Conservation (phyloP, 2,888 invertebrate species). For the Volucella inanis region DNA sequence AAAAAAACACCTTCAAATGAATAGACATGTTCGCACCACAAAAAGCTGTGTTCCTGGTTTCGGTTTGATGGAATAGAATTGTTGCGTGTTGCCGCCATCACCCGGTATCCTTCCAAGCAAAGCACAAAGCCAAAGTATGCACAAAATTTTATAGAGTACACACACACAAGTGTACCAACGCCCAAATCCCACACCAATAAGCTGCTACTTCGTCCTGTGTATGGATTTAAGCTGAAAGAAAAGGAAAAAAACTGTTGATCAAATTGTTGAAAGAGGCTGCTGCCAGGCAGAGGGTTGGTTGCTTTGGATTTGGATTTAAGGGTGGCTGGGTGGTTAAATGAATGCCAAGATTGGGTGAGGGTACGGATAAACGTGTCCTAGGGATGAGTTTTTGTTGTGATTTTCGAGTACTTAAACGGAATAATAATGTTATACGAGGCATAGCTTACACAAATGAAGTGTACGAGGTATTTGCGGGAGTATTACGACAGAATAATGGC, state of each 20-base stretch:
- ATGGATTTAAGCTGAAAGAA: background rate
- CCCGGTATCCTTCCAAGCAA: slow-evolving; percentile 18
- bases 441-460: slow-evolving; percentile 72
- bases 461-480: slow-evolving; percentile 69
- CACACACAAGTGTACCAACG: background rate
- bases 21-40: slow-evolving; percentile 56
- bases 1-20: slow-evolving; percentile 30
- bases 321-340: background rate
- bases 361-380: slow-evolving; percentile 29
- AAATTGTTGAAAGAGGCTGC: slow-evolving; percentile 34
- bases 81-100: slow-evolving; percentile 72
- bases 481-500: slow-evolving; percentile 64
- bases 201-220: background rate
- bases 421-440: slow-evolving; percentile 74
- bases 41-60: slow-evolving; percentile 40
- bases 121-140: slow-evolving; percentile 25
- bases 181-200: slow-evolving; percentile 13
- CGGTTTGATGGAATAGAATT: slow-evolving; percentile 68
- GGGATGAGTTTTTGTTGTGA: slow-evolving; percentile 72
- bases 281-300: no score
- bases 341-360: slow-evolving; percentile 27
- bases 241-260: slow-evolving; percentile 68
- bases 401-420: slow-evolving; percentile 75
- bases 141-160: slow-evolving; percentile 11
- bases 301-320: no score